Percentiles rank a stretch among this genome's conserved stretches.
Evolutionary conservation across 2,888 invertebrate species (phyloP).

Genomic region (Neoscelio sp.): DNA sequence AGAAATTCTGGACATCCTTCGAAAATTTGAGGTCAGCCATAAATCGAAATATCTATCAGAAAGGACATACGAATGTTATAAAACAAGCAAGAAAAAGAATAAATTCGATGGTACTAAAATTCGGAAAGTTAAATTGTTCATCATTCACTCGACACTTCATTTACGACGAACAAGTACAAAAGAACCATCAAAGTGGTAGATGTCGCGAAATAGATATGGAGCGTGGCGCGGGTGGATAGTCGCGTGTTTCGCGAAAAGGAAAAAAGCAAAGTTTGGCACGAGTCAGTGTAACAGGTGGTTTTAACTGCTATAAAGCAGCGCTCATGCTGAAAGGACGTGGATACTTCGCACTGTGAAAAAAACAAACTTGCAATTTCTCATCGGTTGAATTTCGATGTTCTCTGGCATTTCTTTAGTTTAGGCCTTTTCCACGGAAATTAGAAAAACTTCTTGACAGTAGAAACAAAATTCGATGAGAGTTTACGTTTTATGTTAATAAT

Average conservation of each 20-base stretch:
- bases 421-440: no score
- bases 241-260: slow-evolving; percentile 76
- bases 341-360: slow-evolving; percentile 52
- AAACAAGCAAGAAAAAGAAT: background rate
- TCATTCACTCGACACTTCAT: slow-evolving; percentile 53
- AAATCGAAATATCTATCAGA: background rate
- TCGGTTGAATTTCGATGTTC: slow-evolving; percentile 41
- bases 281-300: slow-evolving; percentile 80
- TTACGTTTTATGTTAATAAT: no score
- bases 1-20: slow-evolving; percentile 4
- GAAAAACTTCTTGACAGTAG: no score
- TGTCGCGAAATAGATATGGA: slow-evolving; percentile 68
- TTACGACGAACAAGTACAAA: slow-evolving; percentile 59
- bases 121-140: slow-evolving; percentile 46
- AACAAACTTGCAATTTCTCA: slow-evolving; percentile 32
- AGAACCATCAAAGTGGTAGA: slow-evolving; percentile 62
- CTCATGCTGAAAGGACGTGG: slow-evolving; percentile 71
- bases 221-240: slow-evolving; percentile 62
- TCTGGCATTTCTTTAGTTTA: background rate
- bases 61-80: background rate
- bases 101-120: background rate
- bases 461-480: no score
- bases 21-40: slow-evolving; percentile 1
- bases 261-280: slow-evolving; percentile 73
- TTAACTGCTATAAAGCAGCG: slow-evolving; percentile 78